Base-by-base conservation (phyloP, 1,140 invertebrate species). In the Rhyacophila brunnea region DNA sequence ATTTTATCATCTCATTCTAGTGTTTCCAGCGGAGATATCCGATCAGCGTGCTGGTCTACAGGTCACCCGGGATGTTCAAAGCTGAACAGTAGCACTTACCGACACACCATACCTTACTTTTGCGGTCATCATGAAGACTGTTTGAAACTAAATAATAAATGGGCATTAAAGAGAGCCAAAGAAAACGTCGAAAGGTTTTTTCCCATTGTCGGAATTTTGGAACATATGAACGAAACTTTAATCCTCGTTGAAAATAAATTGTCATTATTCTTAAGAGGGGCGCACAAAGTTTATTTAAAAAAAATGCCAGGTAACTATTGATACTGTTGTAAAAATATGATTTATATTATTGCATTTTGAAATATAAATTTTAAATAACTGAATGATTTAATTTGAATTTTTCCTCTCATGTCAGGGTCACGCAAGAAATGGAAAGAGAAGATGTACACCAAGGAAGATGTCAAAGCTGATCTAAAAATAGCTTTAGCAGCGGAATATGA, bases 101-200 rank as follows among this genome's bases (percentile, higher is more conserved):
- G 82, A 55, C 68, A 83, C 55, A 73, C 78, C 4, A 82, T 87
- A 61, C 79, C 85, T 4, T 84, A 85, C 67, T 87, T 87, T 67
- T 87, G 86, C 62, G 85, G 86, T n/a, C 82, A 87, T 51, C 75
- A 85, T 64, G 66, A 71, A 3, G 73, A 77, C 20, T 87, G 85
- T 70, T 77, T 72, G 84, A 86, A 74, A 66, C 74, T 81, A 59
- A 85, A 87, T 68, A 82, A 79, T 54, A 72, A 79, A 44, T 85
- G 82, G 80, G 84, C 85, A 14, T 71, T 87, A 60, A 70, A 79
- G 58, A 76, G 70, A 66, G 86, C 87, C 13, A 87, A 87, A 71
- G 66, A 74, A 46, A 87, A 86, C 64, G 83, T 88, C 18, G 77
- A 85, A 55, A 74, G 78, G 67, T 83, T 84, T 74, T 88, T 84